Base-by-base conservation (phyloP, 2,113 vertebrate species). In the Siphamia tubifer region DNA sequence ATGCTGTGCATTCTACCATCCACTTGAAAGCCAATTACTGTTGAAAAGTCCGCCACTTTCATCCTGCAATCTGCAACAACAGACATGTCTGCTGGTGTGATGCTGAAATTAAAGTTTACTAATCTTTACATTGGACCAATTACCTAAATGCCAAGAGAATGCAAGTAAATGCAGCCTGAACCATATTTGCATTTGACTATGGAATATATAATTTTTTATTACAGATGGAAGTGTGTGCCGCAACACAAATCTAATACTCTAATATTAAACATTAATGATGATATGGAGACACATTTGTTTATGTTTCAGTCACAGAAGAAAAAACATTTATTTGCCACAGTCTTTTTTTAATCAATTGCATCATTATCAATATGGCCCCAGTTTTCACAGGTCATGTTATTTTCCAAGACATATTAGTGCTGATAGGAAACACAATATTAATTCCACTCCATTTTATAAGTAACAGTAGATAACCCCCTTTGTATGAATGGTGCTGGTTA, bases 21-120 rank as follows among this genome's bases (percentile, higher is more conserved):
- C 70, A 77, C 79, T 84, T 88, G 67, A 89, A 86, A 87, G 63
- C 70, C 74, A 89, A 87, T 90, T 88, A 88, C 70, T 67, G 52
- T 61, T 58, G 69, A 64, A 86, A 83, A 82, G 81, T 88, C 74
- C 51, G 69, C 52, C 44, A 68, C 51, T 82, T 79, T 66, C 40
- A 78, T 64, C 61, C 78, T 63, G 65, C 63, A 84, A 85, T 83
- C 80, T 88, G 57, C 79, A 70, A 78, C 44, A 74, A 77, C 73
- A 77, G 67, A 19, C 76, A 61, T 69, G 53, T 61, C 36, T 63
- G 52, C 67, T 48, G 27, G 39, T 74, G 28, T 45, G 24, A 69
- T 54, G 80, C 61, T 68, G 13, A 53, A 80, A 56, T 79, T 66
- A 47, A 36, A 45, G 34, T 84, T 79, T 35, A 40, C n/a, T 79